These are phyloP conservation scores for Drosophila melanica DNA, from an alignment of 1,140 invertebrate genomes.

Conservation along the genomic window DNA sequence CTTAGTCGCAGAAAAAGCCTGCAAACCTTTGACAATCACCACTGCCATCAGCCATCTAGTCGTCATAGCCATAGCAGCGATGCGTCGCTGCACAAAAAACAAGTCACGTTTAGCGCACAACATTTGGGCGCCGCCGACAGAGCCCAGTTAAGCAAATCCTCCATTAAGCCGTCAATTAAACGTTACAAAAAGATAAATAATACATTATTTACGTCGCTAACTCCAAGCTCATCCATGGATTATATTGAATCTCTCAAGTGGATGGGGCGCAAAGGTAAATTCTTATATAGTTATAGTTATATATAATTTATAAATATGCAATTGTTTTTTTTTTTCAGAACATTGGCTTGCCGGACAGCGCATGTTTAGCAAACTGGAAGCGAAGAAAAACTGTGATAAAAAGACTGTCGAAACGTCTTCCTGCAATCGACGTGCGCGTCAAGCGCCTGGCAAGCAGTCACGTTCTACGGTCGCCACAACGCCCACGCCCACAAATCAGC, in stretches of 20 bases:
- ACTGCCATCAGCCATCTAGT: slow-evolving; percentile 68
- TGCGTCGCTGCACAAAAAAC: slow-evolving; percentile 52
- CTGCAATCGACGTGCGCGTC: slow-evolving; percentile 6
- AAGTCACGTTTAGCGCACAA: slow-evolving; percentile 55
- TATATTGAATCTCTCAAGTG: slow-evolving; percentile 41
- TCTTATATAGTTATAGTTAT: background rate
- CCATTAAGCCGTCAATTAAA: slow-evolving; percentile 59
- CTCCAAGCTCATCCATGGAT: slow-evolving; percentile 39
- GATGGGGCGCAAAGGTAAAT: slow-evolving; percentile 52
- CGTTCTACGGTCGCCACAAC: background rate
- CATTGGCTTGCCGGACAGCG: slow-evolving; percentile 55
- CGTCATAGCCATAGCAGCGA: slow-evolving; percentile 61
- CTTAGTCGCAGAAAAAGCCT: slow-evolving; percentile 1
- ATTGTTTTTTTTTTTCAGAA: slow-evolving; percentile 29
- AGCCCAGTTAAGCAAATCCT: slow-evolving; percentile 9
- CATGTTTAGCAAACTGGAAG: slow-evolving; percentile 65
- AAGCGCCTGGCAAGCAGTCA: background rate
- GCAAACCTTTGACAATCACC: slow-evolving; percentile 24
- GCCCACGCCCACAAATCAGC: slow-evolving; percentile 28
- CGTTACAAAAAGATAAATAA: slow-evolving; percentile 23
- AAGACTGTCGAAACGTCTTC: slow-evolving; percentile 17
- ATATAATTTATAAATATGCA: background rate
- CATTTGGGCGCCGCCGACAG: slow-evolving; percentile 32
- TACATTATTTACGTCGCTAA: slow-evolving; percentile 10
- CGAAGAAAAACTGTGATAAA: slow-evolving; percentile 49